Conservation (phyloP, 2,113 vertebrate species). For the Plecturocebus donacophilus region DNA sequence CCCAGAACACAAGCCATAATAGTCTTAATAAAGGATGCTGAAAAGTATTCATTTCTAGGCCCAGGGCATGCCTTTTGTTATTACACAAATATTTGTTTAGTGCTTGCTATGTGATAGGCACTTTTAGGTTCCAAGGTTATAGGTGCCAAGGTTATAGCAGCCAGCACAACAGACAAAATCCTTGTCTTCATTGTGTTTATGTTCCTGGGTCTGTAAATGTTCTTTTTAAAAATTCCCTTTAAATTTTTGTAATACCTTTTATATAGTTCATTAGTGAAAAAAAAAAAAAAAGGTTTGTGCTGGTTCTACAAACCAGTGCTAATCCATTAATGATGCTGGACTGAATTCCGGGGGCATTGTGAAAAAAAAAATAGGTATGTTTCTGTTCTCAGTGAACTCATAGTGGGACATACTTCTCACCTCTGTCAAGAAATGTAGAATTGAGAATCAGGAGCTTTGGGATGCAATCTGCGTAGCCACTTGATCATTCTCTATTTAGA, state of each 20-base stretch:
- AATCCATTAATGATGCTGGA: background rate
- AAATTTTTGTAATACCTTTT: background rate
- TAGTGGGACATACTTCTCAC: background rate
- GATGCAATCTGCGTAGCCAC: background rate
- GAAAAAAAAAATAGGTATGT: background rate
- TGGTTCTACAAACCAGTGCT: background rate
- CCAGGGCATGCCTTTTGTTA: background rate
- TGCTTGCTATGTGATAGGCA: background rate
- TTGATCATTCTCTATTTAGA: background rate
- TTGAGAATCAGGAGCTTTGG: background rate
- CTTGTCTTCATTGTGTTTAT: background rate
- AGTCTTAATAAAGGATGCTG: background rate
- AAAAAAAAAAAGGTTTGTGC: background rate
- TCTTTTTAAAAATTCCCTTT: background rate
- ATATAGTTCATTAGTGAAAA: background rate
- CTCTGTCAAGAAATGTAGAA: background rate
- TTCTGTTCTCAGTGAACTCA: background rate
- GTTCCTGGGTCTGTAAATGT: background rate
- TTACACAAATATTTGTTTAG: background rate
- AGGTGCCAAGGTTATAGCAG: background rate
- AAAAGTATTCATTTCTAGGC: background rate
- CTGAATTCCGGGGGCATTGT: background rate
- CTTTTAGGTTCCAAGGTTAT: background rate
- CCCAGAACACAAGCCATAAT: background rate
- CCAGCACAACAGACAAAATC: background rate